Evolutionary conservation across 2,888 invertebrate genomes (phyloP).

Genomic region (Lacanobia wlatinum): DNA sequence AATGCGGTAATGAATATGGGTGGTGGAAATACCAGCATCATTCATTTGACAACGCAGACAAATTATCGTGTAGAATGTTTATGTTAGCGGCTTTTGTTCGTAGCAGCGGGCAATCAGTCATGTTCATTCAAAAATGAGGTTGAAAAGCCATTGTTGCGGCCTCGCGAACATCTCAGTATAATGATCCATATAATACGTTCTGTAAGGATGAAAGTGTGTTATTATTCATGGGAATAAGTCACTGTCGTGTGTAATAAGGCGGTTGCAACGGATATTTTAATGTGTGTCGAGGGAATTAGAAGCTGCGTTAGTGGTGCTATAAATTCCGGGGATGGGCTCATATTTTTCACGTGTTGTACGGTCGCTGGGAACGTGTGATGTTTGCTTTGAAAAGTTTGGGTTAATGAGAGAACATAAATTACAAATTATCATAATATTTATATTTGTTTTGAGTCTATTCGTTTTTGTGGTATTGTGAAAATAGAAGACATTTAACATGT

Average conservation of each 20-base stretch:
- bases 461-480: slow-evolving; percentile 7
- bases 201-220: slow-evolving; percentile 78
- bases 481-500: background rate
- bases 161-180: slow-evolving; percentile 76
- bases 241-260: slow-evolving; percentile 76
- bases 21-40: slow-evolving; percentile 28
- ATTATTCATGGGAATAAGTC: slow-evolving; percentile 82
- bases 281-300: slow-evolving; percentile 73
- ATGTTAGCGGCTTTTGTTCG: slow-evolving; percentile 83
- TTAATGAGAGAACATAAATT: slow-evolving; percentile 53
- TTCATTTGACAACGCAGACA: slow-evolving; percentile 67
- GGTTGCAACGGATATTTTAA: slow-evolving; percentile 75
- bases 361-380: slow-evolving; percentile 52
- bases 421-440: slow-evolving; percentile 47
- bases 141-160: slow-evolving; percentile 83
- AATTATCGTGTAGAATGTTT: slow-evolving; percentile 83
- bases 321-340: slow-evolving; percentile 60
- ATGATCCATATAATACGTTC: slow-evolving; percentile 75
- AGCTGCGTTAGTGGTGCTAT: slow-evolving; percentile 63
- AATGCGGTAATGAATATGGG: slow-evolving; percentile 64
- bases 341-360: slow-evolving; percentile 59
- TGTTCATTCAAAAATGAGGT: slow-evolving; percentile 85
- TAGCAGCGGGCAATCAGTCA: slow-evolving; percentile 87
- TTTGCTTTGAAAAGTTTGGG: slow-evolving; percentile 45
- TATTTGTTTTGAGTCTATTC: background rate